Evolutionary conservation across 1,140 invertebrate species (phyloP), one percentile per base, ranked within the genome.

Genomic region (Leptonema lineaticorne): DNA sequence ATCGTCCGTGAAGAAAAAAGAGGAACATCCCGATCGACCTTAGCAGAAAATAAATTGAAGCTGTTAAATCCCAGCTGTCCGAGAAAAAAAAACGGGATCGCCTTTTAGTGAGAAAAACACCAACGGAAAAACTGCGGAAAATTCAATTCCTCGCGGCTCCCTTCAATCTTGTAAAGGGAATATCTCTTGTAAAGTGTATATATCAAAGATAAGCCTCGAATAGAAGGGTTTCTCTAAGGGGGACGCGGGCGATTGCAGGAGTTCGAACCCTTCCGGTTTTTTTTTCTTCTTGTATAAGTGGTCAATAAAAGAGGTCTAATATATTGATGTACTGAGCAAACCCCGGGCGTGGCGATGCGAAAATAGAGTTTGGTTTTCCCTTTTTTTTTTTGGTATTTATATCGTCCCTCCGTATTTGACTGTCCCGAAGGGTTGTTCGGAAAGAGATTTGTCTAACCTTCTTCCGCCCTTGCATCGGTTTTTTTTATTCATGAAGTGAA

Each of bases 231-330:
- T n/a, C n/a, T n/a, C n/a, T n/a, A n/a, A n/a, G 37, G 37, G 37
- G 37, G 16, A 41, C 30, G 63, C 53, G 65, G 26, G 28, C n/a
- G n/a, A n/a, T n/a, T n/a, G n/a, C n/a, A n/a, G n/a, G n/a, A n/a
- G n/a, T n/a, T n/a, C 30, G 62, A 70, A 66, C 69, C 69, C 69
- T 70, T 70, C 65, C 57, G 45, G 56, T 29, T 57, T 64, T 30
- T 56, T 67, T 67, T 60, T 45, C 16, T 53, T 48, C 22, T 48
- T 53, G 50, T 70, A 62, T 70, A 70, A 70, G 69, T 70, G 69
- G 69, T 70, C 69, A 70, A 70, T 70, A 70, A 70, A 70, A 67
- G 69, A 53, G 41, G 67, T 45, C 69, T 70, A 67, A 70, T 70
- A 70, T 70, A 70, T 70, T 70, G 69, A 70, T 70, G 65, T 62